Evolutionary conservation across 2,113 vertebrate genomes (phyloP).

Genomic region (Ictalurus punctatus): DNA sequence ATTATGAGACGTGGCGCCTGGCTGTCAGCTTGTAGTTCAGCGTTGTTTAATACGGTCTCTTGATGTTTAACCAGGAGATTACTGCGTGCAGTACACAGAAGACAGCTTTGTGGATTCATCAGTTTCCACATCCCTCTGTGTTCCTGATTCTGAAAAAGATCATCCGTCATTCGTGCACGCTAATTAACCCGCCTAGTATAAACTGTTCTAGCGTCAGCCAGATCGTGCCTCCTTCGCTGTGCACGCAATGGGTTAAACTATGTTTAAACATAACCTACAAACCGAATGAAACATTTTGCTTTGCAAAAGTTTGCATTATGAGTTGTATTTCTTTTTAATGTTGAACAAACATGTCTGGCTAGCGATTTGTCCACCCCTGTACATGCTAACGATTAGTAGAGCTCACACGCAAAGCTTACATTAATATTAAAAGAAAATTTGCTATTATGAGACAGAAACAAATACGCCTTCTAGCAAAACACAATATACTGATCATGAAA

Average conservation of each 20-base stretch:
- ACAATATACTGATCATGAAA: not conserved
- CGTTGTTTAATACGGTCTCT: too few species aligned
- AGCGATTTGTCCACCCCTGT: not conserved
- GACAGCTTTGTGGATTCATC: not conserved
- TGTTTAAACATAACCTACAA: not conserved
- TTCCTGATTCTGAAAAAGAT: not conserved
- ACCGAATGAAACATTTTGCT: not conserved
- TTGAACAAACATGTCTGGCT: not conserved
- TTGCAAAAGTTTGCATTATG: not conserved
- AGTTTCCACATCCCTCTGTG: not conserved
- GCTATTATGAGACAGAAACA: not conserved
- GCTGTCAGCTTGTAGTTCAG: not conserved
- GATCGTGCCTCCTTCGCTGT: too few species aligned
- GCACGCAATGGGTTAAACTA: not conserved
- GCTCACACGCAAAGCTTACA: constrained; percentile 2
- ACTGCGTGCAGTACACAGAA: too few species aligned
- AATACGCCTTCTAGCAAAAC: not conserved
- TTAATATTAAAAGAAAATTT: constrained; percentile 7
- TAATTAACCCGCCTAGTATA: not conserved
- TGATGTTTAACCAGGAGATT: too few species aligned
- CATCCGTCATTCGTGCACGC: not conserved
- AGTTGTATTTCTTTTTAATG: not conserved
- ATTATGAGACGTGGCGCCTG: not conserved
- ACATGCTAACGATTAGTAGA: constrained; percentile 33
- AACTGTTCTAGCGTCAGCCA: not conserved